Percentiles rank a stretch among this genome's conserved stretches.
These are phyloP conservation scores for Phainopepla nitens DNA, from an alignment of 2,113 vertebrate species.

Conservation along the genomic window DNA sequence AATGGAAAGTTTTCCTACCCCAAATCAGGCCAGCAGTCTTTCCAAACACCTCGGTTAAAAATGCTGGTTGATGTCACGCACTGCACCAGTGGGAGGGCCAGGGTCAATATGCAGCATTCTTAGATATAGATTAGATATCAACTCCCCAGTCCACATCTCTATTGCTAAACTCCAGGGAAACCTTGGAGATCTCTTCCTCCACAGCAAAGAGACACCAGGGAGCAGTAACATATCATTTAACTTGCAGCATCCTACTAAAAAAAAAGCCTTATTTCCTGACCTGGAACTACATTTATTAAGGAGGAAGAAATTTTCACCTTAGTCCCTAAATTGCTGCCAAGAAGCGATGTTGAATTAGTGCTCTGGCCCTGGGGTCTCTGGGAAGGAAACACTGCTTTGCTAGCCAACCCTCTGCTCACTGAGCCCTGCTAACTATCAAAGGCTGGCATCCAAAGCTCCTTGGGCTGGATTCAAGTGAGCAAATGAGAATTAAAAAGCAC, in stretches of 20 bases:
- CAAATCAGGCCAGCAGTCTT: neutral
- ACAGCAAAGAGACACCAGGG: neutral
- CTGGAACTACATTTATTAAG: neutral
- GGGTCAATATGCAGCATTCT: neutral
- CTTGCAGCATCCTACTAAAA: neutral
- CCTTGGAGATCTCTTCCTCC: neutral
- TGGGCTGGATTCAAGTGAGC: neutral
- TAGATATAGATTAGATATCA: neutral
- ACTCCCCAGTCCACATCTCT: neutral
- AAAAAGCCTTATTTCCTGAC: neutral
- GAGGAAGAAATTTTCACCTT: neutral
- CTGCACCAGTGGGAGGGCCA: neutral
- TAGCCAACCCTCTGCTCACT: neutral
- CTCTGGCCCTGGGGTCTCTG: neutral
- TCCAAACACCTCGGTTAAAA: neutral
- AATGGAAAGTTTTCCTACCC: neutral
- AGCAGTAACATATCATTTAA: neutral
- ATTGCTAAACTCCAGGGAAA: neutral
- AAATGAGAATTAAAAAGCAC: neutral
- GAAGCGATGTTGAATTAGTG: neutral
- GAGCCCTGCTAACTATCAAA: neutral
- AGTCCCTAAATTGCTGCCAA: neutral
- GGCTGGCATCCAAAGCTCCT: neutral
- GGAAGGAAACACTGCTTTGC: neutral
- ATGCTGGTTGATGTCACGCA: rapidly evolving